phyloP scores from a whole-genome alignment of 2,113 vertebrate species.

The Alethe castanea region DNA sequence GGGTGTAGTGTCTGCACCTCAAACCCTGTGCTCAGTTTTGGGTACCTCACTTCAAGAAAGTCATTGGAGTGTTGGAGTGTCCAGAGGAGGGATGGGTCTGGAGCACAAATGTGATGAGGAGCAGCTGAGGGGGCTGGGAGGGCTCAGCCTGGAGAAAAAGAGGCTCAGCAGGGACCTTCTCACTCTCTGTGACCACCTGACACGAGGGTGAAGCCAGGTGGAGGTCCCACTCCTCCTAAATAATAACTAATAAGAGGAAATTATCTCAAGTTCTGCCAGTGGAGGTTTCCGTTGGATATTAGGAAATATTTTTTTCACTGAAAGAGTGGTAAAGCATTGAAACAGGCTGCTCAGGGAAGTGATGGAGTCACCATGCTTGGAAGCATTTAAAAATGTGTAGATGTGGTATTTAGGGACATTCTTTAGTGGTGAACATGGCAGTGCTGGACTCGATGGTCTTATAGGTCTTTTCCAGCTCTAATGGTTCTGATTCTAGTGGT shows the following conservation, averaged over 20 bases:
- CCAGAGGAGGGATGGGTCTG: neutral
- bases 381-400: neutral
- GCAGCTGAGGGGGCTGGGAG: neutral
- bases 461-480: neutral
- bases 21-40: neutral
- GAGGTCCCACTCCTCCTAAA: neutral
- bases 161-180: neutral
- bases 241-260: neutral
- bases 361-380: neutral
- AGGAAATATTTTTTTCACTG: neutral
- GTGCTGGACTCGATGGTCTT: neutral
- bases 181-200: neutral
- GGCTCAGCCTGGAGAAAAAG: neutral
- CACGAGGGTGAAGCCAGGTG: neutral
- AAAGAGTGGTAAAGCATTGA: neutral
- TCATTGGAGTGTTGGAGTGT: neutral
- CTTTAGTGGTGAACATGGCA: neutral
- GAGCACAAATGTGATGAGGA: neutral
- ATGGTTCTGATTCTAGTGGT: neutral
- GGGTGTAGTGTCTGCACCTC: too few species aligned
- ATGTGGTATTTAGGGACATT: neutral
- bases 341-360: neutral
- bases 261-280: neutral
- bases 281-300: neutral
- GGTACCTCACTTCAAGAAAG: neutral